phyloP scores from a whole-genome alignment of 2,888 invertebrate genomes.

The Hemithea aestivaria region DNA sequence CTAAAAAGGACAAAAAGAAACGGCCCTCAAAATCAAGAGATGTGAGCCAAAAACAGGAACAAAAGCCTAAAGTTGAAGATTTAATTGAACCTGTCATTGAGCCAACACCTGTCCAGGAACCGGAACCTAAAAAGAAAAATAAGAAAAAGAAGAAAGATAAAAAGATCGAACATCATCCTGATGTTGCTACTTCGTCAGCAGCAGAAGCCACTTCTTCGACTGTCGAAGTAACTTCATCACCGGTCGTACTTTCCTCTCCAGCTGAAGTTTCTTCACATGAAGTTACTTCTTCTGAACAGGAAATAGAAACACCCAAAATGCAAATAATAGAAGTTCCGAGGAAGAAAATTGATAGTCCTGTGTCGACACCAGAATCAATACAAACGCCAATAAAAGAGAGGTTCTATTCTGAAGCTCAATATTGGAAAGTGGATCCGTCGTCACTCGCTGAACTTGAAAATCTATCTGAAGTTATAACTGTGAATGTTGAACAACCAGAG shows the following conservation, averaged over 20 bases:
- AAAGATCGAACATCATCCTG: slow-evolving; percentile 29
- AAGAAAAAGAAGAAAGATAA: slow-evolving; percentile 62
- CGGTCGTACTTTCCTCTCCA: no score
- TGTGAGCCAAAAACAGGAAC: slow-evolving; percentile 28
- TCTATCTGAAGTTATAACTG: slow-evolving; percentile 47
- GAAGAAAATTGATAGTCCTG: slow-evolving; percentile 33
- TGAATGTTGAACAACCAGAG: slow-evolving; percentile 38
- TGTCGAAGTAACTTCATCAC: slow-evolving; percentile 7
- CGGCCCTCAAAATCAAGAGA: slow-evolving; percentile 51
- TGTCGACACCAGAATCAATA: slow-evolving; percentile 61
- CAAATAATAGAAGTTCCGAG: slow-evolving; percentile 12
- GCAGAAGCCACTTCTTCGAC: slow-evolving; percentile 32
- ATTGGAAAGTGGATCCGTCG: slow-evolving; percentile 62
- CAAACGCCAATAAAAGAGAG: slow-evolving; percentile 69
- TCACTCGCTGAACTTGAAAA: slow-evolving; percentile 38
- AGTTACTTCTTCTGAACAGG: slow-evolving; percentile 34
- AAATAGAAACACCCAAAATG: slow-evolving; percentile 13
- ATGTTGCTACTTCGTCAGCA: slow-evolving; percentile 28
- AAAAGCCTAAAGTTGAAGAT: slow-evolving; percentile 19
- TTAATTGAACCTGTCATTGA: slow-evolving; percentile 15
- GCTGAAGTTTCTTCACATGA: no score
- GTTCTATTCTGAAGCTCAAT: slow-evolving; percentile 66
- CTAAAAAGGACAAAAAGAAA: slow-evolving; percentile 60
- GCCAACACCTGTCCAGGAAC: slow-evolving; percentile 9
- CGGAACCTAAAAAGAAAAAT: slow-evolving; percentile 48